Evolutionary conservation across 2,888 invertebrate species (phyloP).

Genomic region (Tortricodes alternella): DNA sequence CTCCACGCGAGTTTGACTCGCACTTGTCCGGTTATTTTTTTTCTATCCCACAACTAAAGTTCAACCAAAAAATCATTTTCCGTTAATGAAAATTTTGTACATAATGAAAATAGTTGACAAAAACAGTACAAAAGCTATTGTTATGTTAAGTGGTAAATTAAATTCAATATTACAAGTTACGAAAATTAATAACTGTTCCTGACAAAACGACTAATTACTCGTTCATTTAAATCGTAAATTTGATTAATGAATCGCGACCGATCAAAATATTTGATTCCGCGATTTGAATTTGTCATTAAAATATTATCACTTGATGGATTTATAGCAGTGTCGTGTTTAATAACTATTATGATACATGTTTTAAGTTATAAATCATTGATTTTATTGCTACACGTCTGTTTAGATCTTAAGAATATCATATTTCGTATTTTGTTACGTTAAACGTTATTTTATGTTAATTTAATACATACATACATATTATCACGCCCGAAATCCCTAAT

Average conservation of each 20-base stretch:
- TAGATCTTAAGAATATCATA: neutral
- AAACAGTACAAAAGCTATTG: no score
- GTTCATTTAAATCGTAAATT: neutral
- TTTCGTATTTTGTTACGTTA: no score
- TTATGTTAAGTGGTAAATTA: no score
- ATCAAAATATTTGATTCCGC: constrained; percentile 17
- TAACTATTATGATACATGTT: constrained; percentile 1
- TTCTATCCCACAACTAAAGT: no score
- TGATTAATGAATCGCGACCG: constrained; percentile 15
- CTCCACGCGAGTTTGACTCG: no score
- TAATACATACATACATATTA: no score
- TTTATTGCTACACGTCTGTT: neutral
- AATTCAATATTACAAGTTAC: neutral
- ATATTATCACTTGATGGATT: neutral
- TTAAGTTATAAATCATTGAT: neutral
- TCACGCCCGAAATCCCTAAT: no score
- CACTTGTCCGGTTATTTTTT: no score
- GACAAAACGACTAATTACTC: constrained; percentile 8
- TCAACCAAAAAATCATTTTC: no score
- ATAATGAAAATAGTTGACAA: no score
- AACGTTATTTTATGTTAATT: no score
- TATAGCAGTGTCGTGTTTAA: neutral
- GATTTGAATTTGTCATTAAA: neutral
- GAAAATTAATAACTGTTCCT: constrained; percentile 4
- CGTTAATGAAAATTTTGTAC: no score